Percentiles rank a stretch among this genome's conserved stretches.
These are phyloP conservation scores for Anthophora plumipes DNA, from an alignment of 2,888 invertebrate genomes.

Conservation along the genomic window DNA sequence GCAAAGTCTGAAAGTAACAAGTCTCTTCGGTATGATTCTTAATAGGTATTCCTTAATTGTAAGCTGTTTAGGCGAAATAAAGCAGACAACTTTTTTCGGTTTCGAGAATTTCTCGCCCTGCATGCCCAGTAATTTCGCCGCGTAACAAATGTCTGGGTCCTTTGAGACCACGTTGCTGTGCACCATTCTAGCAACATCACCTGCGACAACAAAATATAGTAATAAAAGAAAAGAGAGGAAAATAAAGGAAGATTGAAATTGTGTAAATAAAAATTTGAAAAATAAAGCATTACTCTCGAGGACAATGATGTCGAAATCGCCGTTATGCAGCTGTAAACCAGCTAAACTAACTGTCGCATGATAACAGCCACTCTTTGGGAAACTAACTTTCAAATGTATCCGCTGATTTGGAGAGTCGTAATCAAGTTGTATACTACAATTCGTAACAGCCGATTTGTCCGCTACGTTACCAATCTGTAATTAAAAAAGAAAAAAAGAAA, in stretches of 20 bases:
- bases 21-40: slow-evolving; percentile 96
- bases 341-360: slow-evolving; percentile 92
- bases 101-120: slow-evolving; percentile 88
- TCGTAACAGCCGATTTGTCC: slow-evolving; percentile 86
- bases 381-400: slow-evolving; percentile 91
- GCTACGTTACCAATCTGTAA: slow-evolving; percentile 87
- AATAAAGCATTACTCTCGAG: slow-evolving; percentile 88
- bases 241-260: background rate
- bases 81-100: slow-evolving; percentile 95
- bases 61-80: slow-evolving; percentile 95
- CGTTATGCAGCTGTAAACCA: slow-evolving; percentile 92
- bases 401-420: slow-evolving; percentile 93
- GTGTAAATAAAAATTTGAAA: background rate
- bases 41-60: slow-evolving; percentile 97
- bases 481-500: background rate
- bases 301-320: slow-evolving; percentile 96
- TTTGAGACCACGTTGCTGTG: slow-evolving; percentile 94
- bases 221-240: slow-evolving; percentile 4
- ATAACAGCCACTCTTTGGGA: slow-evolving; percentile 92
- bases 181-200: slow-evolving; percentile 92
- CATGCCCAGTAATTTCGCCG: slow-evolving; percentile 89
- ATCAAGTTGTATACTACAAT: slow-evolving; percentile 87
- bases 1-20: slow-evolving; percentile 95
- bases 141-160: slow-evolving; percentile 94
- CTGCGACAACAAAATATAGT: slow-evolving; percentile 82